phyloP scores from a whole-genome alignment of 2,888 invertebrate genomes.

The Amphipyra berbera region DNA sequence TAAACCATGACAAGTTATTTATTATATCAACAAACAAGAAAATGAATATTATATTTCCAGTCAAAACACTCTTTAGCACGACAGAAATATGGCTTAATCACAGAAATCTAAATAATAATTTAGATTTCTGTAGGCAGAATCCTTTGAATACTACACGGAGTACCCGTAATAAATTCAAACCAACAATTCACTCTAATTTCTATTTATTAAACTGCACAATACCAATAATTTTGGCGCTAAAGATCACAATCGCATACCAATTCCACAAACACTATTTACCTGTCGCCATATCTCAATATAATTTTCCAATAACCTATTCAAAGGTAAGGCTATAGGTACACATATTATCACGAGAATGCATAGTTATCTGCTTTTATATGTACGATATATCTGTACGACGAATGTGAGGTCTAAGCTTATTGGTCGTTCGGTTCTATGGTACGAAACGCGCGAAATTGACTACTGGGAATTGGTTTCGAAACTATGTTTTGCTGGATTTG shows the following conservation, averaged over 20 bases:
- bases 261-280: conserved; percentile 59
- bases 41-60: background rate
- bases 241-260: conserved; percentile 56
- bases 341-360: conserved; percentile 48
- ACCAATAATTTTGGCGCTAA: conserved; percentile 37
- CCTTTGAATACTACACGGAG: conserved; percentile 2
- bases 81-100: conserved; percentile 2
- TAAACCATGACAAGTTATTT: too few relatives aligned
- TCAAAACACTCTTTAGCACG: background rate
- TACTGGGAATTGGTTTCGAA: conserved; percentile 50
- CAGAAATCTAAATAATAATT: too few relatives aligned
- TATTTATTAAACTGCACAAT: conserved; percentile 38
- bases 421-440: conserved; percentile 58
- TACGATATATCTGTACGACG: conserved; percentile 31
- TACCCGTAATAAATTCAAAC: conserved; percentile 8
- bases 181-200: conserved; percentile 30
- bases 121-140: too few relatives aligned
- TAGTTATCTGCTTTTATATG: conserved; percentile 33
- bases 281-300: conserved; percentile 61
- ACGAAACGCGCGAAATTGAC: conserved; percentile 57
- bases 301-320: conserved; percentile 65
- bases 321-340: conserved; percentile 43
- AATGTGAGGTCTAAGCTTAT: conserved; percentile 53
- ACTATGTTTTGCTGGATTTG: conserved; percentile 41
- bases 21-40: too few relatives aligned